Evolutionary conservation across 2,113 vertebrate species (phyloP).

Genomic region (Gymnogyps californianus): DNA sequence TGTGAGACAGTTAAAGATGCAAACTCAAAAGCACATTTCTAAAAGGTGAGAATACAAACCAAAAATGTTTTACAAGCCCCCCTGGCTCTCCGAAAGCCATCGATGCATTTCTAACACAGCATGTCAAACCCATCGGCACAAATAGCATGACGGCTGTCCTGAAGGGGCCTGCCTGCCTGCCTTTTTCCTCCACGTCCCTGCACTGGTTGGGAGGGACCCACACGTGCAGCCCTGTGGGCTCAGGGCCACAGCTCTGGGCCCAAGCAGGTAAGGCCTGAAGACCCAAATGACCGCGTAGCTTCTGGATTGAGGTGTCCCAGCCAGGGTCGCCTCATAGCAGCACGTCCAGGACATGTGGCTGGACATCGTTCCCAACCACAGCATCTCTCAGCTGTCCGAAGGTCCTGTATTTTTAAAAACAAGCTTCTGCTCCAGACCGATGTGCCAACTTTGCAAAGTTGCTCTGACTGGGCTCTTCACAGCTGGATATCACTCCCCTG

Average conservation of each 20-base stretch:
- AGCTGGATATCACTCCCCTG: rapidly evolving
- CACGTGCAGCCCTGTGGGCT: background rate
- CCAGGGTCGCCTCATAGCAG: background rate
- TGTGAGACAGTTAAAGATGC: background rate
- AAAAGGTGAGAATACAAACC: background rate
- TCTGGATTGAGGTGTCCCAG: background rate
- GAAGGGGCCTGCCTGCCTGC: background rate
- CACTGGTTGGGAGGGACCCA: background rate
- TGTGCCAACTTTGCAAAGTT: background rate
- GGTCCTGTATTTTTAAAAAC: background rate
- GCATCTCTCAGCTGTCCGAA: background rate
- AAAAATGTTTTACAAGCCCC: background rate
- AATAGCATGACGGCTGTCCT: background rate
- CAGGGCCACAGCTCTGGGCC: background rate
- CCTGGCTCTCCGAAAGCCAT: background rate
- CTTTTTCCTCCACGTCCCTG: background rate
- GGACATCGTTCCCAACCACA: background rate
- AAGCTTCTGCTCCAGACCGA: background rate
- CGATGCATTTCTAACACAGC: background rate
- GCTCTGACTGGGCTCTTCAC: background rate
- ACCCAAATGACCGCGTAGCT: background rate
- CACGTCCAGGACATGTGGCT: background rate
- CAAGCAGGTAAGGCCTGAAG: background rate
- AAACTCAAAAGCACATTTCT: background rate
- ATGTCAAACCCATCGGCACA: background rate